Base-by-base conservation (phyloP, 2,888 invertebrate genomes). In the Anthrax anthrax region DNA sequence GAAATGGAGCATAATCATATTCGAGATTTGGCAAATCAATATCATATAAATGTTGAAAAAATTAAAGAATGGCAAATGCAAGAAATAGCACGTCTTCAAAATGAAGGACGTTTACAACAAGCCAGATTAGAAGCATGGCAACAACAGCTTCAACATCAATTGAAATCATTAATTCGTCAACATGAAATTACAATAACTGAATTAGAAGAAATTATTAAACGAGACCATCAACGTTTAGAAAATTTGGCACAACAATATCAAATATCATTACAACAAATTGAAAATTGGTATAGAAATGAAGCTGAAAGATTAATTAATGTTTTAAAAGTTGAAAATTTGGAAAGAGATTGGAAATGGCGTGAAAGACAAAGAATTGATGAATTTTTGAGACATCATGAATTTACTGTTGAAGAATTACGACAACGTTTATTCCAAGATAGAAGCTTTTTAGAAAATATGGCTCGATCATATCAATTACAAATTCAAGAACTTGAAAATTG, bases 221-320 rank as follows among this genome's bases (percentile, higher is more conserved):
- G 55, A 12, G 65, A 65, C 47, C 65, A 63, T 43, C 37, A 54
- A 3, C 56, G 64, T 44, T 58, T 66, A 47, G 56, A 58, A 13
- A 51, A 56, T 6, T 47, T 65, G 51, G 64, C 67, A 3, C 58
- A 59, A 14, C 60, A 57, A 4, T 65, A 65, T 36, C 61, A 64
- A 37, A 50, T 66, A 3, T 52, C 54, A 3, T 61, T 65, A 1
- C 58, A 61, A 16, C 63, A 66, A 42, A 58, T 66, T 2, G 60
- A 66, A 48, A 60, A 64, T 1, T 65, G 65, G 64, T 48, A 67
- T 8, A 62, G 63, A 41, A 57, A 60, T 44, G 65, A 65, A 46
- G 37, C 41, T 12, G 41, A 46, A 29, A 41, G 63, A 1, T 44
- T 65, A 38, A 60, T 65, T 37, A 65, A 65, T 10, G 51, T 65